A percentile compares a stretch with the other conserved stretches of the same genome.
phyloP scores from a whole-genome alignment of 2,888 invertebrate genomes.

The Andrena hattorfiana region DNA sequence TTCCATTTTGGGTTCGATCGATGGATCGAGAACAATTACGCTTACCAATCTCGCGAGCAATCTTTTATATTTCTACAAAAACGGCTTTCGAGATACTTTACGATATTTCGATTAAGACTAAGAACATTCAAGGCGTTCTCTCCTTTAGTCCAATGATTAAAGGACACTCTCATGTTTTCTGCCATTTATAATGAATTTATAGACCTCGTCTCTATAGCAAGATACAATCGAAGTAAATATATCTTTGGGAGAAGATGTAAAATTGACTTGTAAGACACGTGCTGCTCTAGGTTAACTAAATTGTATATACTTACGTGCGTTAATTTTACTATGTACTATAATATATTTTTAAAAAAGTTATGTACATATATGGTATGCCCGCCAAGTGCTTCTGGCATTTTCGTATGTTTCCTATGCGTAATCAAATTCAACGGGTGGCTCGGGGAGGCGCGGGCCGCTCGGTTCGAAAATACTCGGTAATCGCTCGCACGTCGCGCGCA shows the following conservation, averaged over 20 bases:
- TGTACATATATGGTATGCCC: constrained; percentile 75
- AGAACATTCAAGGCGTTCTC: constrained; percentile 17
- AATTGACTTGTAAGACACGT: constrained; percentile 64
- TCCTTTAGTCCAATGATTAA: constrained; percentile 39
- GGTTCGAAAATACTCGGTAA: constrained; percentile 34
- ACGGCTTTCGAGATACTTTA: constrained; percentile 49
- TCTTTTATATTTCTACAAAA: constrained; percentile 49
- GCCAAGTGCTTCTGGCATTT: constrained; percentile 58
- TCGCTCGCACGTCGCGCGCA: constrained; percentile 13
- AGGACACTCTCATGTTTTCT: constrained; percentile 26
- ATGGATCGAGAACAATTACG: constrained; percentile 63
- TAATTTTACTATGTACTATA: constrained; percentile 78
- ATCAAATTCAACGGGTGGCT: constrained; percentile 53
- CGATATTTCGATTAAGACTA: constrained; percentile 56
- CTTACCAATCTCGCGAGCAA: constrained; percentile 61
- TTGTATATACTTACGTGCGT: constrained; percentile 77
- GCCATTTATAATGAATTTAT: constrained; percentile 18
- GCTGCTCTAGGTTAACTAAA: constrained; percentile 70
- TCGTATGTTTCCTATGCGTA: constrained; percentile 67
- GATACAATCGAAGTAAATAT: constrained; percentile 13
- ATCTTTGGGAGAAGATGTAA: constrained; percentile 60
- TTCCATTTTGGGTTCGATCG: constrained; percentile 49
- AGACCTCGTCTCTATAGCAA: constrained; percentile 23
- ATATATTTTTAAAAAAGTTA: constrained; percentile 79
- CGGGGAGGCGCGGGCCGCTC: not conserved